Base-by-base conservation (phyloP, 2,797 vertebrate species). In the Sebastes kiyomatsui region DNA sequence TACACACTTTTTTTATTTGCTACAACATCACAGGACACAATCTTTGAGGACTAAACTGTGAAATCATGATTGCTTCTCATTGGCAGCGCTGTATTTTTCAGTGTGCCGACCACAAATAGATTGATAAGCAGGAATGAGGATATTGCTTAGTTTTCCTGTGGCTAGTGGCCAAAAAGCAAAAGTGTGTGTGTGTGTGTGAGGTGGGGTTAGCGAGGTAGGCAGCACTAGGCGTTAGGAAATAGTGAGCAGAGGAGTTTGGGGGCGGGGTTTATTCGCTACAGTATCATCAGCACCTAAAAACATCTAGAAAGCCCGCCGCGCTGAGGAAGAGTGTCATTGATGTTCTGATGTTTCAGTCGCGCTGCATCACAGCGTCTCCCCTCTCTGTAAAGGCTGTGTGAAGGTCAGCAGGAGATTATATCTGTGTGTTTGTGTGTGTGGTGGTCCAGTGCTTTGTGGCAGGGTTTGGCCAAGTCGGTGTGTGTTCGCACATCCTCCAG, bases 251-350 rank as follows among this genome's bases (percentile, higher is more conserved):
- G 16, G n/a, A 22, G 33, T 6, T 4, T 55, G 30, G 13, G 10
- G 52, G 7, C n/a, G 33, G 18, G 65, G 71, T 28, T 83, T 75
- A 32, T 42, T 82, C 49, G 90, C 94, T 95, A 94, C 88, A 90
- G 85, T 82, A 87, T 91, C 80, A 90, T 91, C 78, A 90, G 88
- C 93, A 93, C 91, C 93, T 87, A 87, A 88, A 69, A 66, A 86
- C 84, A 80, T 81, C 91, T 75, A 90, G 80, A 90, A 90, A 90
- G 88, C 91, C 88, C 87, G 84, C 83, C n/a, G 83, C 64, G 64
- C 81, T 38, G 76, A 90, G 83, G 78, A 92, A 69, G 85, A 91
- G 83, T 81, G 22, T 27, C 23, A 6, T 62, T 75, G 28, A 2
- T 54, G 73, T 71, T 67, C 28, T 58, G 71, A 62, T 70, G 67